Conservation (phyloP, 2,113 vertebrate species). For the Epinephelus fuscoguttatus region DNA sequence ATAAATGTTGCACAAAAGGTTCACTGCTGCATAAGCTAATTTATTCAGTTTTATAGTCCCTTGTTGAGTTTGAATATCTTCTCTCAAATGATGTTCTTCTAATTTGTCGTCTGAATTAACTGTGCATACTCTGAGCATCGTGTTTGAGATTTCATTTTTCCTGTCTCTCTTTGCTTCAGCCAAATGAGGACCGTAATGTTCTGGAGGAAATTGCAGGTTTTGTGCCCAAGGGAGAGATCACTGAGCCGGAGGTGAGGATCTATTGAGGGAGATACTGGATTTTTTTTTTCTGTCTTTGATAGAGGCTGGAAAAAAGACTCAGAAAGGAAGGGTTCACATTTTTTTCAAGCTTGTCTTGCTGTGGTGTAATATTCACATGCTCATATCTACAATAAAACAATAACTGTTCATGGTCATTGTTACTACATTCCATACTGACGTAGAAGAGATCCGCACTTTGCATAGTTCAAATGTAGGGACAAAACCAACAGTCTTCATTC, state of each 20-base stretch:
- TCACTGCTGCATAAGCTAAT: neutral
- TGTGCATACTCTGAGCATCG: neutral
- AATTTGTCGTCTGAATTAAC: neutral
- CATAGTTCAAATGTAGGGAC: too few relatives aligned
- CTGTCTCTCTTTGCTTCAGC: constrained; percentile 76
- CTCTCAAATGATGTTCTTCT: neutral
- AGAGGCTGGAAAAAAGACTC: too few relatives aligned
- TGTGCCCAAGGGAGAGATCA: constrained; percentile 70
- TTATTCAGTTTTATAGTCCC: neutral
- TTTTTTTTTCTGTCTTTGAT: too few relatives aligned
- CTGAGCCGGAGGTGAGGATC: constrained; percentile 80
- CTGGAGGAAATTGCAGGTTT: constrained; percentile 91
- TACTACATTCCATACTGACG: too few relatives aligned
- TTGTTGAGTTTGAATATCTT: neutral
- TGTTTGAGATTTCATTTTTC: neutral
- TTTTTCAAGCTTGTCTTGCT: too few relatives aligned
- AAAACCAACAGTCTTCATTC: too few relatives aligned
- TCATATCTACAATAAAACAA: too few relatives aligned
- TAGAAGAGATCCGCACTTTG: too few relatives aligned
- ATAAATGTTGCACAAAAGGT: neutral
- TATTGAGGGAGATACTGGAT: neutral
- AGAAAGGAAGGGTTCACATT: neutral
- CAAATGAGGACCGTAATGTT: constrained; percentile 94
- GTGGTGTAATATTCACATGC: too few relatives aligned
- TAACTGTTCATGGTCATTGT: too few relatives aligned